These are phyloP conservation scores for Mustela nigripes DNA, from an alignment of 2,113 vertebrate species.

Conservation along the genomic window DNA sequence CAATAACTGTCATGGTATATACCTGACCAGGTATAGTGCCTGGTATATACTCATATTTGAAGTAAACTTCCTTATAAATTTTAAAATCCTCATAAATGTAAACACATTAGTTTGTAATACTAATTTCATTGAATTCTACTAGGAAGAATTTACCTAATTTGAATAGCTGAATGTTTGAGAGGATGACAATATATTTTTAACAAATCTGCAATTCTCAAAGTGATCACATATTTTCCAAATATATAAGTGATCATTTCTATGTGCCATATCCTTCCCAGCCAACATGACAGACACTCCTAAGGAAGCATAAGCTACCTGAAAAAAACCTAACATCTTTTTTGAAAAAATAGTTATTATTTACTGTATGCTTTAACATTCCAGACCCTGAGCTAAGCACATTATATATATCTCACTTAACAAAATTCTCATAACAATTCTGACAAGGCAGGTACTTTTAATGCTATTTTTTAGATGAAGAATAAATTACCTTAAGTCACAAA, in stretches of 20 bases:
- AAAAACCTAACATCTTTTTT: background rate
- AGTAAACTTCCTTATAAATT: background rate
- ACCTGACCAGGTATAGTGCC: background rate
- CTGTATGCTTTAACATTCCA: background rate
- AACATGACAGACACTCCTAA: slow-evolving; percentile 77
- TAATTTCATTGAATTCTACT: background rate
- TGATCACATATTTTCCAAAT: background rate
- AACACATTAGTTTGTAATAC: background rate
- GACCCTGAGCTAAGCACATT: background rate
- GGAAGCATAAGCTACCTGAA: background rate
- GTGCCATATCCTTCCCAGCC: slow-evolving; percentile 38
- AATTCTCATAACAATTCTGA: slow-evolving; percentile 12
- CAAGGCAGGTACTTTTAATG: background rate
- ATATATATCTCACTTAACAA: slow-evolving; percentile 37
- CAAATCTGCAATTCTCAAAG: background rate
- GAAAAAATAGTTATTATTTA: slow-evolving; percentile 37
- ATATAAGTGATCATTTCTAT: background rate
- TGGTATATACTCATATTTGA: slow-evolving; percentile 3
- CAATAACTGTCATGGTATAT: background rate
- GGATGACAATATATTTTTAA: background rate
- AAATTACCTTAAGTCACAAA: slow-evolving; percentile 50
- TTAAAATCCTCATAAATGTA: background rate
- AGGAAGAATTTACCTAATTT: background rate
- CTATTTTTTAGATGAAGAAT: slow-evolving; percentile 33
- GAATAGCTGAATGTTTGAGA: background rate